Base-by-base conservation (phyloP, 1,140 invertebrate genomes). In the Cheumatopsyche charites region DNA sequence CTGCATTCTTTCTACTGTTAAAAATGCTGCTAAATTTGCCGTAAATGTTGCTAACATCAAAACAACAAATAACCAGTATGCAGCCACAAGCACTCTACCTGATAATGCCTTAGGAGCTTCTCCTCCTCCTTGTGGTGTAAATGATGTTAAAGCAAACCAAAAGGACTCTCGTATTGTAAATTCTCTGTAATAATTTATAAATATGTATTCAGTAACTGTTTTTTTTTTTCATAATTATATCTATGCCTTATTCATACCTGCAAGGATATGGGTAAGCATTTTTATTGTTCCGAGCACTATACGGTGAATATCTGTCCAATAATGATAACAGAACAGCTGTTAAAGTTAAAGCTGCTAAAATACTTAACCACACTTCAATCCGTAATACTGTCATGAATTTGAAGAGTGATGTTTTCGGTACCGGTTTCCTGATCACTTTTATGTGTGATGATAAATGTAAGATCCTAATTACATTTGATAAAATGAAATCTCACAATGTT, bases 1-100 rank as follows among this genome's bases (percentile, higher is more conserved):
- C 87, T 95, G 94, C 95, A 97, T 97, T 79, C 94, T 89, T 83
- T 96, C 96, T 1, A 98, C 96, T 0, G 96, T 98, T 0, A 99
- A 87, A 80, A 98, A 98, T 1, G 96, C 96, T 2, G 97, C 97
- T 74, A 98, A 83, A 82, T 99, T 99, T 3, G 97, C 97, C 0
- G 97, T 98, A 81, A 98, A 98, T 0, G 97, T 96, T 0, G 94
- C 94, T 75, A 96, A 79, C 92, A 96, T 96, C 0, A 97, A 85
- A 0, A 96, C 93, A 1, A 96, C 94, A 81, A 96, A 97, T 0
- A 97, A 84, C 94, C 94, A 97, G 79, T 96, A 97, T 12, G 94
- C 94, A 0, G 94, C 94, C 0, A 96, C 94, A 12, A 97, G 80
- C 2, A 93, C 91, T 29, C 94, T 83, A 3, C 92, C 92, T 0